Conservation (phyloP, 2,113 vertebrate species). For the Ochotona curzoniae region DNA sequence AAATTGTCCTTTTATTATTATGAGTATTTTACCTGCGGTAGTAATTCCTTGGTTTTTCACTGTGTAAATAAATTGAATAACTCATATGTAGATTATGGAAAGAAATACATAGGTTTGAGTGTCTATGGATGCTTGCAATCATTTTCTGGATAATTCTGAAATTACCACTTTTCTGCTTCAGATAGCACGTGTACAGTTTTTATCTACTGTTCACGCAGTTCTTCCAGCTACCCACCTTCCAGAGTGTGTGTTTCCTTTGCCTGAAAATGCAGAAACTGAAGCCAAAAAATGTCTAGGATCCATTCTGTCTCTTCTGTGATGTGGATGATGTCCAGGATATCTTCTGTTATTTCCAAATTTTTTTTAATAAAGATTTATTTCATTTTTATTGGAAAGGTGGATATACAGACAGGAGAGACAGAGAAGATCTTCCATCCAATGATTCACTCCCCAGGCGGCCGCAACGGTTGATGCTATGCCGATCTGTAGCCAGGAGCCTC, state of each 20-base stretch:
- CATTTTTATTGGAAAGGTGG: no score
- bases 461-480: no score
- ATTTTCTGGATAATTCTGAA: slow-evolving; percentile 7
- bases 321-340: neutral
- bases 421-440: no score
- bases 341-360: neutral
- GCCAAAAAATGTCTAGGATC: neutral
- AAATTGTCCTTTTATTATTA: neutral
- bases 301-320: neutral
- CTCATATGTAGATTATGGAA: neutral
- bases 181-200: neutral
- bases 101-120: neutral
- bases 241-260: neutral
- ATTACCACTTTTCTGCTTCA: neutral
- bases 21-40: neutral
- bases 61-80: neutral
- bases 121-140: neutral
- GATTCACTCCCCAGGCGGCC: no score
- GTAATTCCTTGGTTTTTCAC: neutral
- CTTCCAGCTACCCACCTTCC: neutral
- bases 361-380: no score
- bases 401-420: no score
- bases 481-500: no score
- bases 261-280: neutral
- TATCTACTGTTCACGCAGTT: fast-evolving